Conservation (phyloP, 64 coral and sea anemone species). For the Montipora foliosa region DNA sequence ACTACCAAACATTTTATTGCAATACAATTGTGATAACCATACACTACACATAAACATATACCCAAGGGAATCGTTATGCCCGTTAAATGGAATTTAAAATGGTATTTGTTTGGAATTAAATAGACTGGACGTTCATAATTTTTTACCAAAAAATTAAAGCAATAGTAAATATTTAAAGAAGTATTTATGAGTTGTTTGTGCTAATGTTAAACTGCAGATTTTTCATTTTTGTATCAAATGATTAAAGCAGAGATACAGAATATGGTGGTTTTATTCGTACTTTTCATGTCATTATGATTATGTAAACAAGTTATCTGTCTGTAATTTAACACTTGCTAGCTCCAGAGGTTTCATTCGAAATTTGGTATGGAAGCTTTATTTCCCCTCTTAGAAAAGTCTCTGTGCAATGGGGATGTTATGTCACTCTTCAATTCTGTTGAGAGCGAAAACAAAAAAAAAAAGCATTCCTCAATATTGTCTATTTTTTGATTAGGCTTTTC, state of each 20-base stretch:
- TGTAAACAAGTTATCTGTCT: neutral
- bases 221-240: neutral
- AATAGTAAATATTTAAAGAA: no score
- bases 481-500: neutral
- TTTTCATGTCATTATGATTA: no score
- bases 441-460: neutral
- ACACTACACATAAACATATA: no score
- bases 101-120: neutral
- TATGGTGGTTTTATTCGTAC: neutral
- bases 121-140: neutral
- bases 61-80: neutral
- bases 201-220: neutral
- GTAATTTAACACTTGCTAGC: neutral
- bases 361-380: neutral
- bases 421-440: neutral
- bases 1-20: neutral
- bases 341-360: neutral
- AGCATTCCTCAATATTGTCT: neutral
- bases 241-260: neutral
- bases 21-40: no score
- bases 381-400: no score
- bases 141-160: no score
- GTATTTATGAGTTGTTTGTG: neutral
- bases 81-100: slow-evolving; percentile 3
- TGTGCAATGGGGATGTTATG: no score